These are phyloP conservation scores for Coleophora deauratella DNA, from an alignment of 2,888 invertebrate genomes.

Conservation along the genomic window DNA sequence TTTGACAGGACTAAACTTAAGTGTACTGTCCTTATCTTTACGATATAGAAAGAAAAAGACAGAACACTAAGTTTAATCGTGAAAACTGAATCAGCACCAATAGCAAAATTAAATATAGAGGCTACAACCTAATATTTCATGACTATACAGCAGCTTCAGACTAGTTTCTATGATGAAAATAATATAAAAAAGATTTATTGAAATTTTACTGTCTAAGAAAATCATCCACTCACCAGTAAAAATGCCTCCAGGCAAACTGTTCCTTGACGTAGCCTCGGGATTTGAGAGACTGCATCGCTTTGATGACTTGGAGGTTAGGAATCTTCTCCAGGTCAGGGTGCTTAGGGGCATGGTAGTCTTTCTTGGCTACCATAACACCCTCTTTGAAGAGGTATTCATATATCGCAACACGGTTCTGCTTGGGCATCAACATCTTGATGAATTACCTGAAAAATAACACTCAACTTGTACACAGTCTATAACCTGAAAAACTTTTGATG, in stretches of 20 bases:
- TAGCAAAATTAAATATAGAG: no score
- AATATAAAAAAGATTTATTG: no score
- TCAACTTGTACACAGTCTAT: not conserved
- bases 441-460: constrained; percentile 51
- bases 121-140: no score
- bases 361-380: constrained; percentile 99
- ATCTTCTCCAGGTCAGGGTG: constrained; percentile 96
- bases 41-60: no score
- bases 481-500: no score
- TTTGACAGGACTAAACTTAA: no score
- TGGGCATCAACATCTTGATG: constrained; percentile 99
- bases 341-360: constrained; percentile 98
- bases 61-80: no score
- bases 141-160: no score
- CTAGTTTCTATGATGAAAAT: no score
- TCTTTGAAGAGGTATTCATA: constrained; percentile 99
- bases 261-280: constrained; percentile 98
- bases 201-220: no score
- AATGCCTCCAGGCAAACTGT: constrained; percentile 99
- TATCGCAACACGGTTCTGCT: constrained; percentile 96
- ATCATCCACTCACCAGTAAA: constrained; percentile 88
- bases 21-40: no score
- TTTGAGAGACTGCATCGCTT: constrained; percentile 96
- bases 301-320: constrained; percentile 98
- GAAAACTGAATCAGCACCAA: no score